Percentiles rank a stretch among this genome's conserved stretches.
phyloP scores from a whole-genome alignment of 2,113 vertebrate species.

The Aleadryas rufinucha region DNA sequence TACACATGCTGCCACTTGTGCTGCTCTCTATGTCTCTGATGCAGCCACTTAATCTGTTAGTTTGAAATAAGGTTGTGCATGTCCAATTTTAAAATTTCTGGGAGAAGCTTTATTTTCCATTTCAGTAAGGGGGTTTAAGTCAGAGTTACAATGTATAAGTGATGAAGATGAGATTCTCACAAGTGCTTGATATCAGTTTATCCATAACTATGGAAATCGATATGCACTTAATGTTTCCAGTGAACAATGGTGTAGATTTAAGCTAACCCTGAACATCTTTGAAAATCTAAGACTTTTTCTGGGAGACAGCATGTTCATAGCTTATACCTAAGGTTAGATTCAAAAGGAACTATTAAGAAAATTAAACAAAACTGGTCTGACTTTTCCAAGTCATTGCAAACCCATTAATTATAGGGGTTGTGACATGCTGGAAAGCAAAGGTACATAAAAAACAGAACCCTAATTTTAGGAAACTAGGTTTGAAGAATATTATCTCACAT shows the following conservation, averaged over 20 bases:
- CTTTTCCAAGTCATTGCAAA: neutral
- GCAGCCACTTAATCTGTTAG: neutral
- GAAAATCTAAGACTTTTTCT: neutral
- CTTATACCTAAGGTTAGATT: neutral
- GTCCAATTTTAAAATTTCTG: neutral
- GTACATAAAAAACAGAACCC: neutral
- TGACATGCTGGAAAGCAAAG: neutral
- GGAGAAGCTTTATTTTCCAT: neutral
- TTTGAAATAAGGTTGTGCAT: neutral
- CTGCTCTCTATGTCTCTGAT: neutral
- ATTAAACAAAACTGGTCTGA: neutral
- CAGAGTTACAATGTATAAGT: neutral
- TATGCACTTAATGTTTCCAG: neutral
- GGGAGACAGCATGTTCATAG: neutral
- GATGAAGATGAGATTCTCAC: neutral
- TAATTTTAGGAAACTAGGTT: neutral
- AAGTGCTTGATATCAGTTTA: neutral
- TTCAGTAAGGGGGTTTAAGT: neutral
- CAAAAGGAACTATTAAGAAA: neutral
- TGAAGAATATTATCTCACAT: neutral
- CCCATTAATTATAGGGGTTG: neutral
- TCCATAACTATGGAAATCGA: neutral
- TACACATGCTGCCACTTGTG: rapidly evolving
- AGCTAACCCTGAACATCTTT: neutral
- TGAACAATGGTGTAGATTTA: neutral